Evolutionary conservation across 1,140 invertebrate genomes (phyloP).

Genomic region (Vanessa atalanta): DNA sequence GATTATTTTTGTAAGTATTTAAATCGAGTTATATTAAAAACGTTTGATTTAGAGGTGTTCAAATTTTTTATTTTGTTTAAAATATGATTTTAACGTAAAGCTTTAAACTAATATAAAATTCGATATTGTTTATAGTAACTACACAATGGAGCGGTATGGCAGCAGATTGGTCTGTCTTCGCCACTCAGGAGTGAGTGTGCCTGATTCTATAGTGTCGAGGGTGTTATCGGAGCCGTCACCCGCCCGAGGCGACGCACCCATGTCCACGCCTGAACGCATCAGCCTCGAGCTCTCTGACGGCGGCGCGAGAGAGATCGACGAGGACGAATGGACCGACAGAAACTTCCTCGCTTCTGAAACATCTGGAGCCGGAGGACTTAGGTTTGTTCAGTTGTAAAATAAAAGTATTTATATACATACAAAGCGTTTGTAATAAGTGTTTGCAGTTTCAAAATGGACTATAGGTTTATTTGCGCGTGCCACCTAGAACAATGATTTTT

Average conservation of each 20-base stretch:
- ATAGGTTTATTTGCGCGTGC: too few species aligned
- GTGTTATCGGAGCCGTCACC: constrained; percentile 63
- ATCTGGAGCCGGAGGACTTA: constrained; percentile 87
- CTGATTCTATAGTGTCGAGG: constrained; percentile 35
- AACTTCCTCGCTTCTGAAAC: constrained; percentile 88
- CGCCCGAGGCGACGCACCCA: constrained; percentile 52
- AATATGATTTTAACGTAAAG: too few species aligned
- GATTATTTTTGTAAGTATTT: too few species aligned
- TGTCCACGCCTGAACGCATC: constrained; percentile 87
- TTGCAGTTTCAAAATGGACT: too few species aligned
- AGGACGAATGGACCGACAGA: constrained; percentile 95
- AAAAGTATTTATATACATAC: too few species aligned
- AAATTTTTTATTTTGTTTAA: too few species aligned
- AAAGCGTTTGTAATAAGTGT: too few species aligned
- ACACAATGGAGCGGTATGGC: constrained; percentile 67
- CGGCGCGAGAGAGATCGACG: constrained; percentile 90
- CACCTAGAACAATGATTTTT: too few species aligned
- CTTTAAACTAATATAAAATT: background rate
- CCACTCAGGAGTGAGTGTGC: constrained; percentile 54
- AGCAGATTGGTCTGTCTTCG: constrained; percentile 63
- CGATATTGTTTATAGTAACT: constrained; percentile 48
- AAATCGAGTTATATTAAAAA: too few species aligned
- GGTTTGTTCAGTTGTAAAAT: constrained; percentile 36
- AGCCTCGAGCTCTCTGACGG: constrained; percentile 84
- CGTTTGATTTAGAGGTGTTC: too few species aligned